These are phyloP conservation scores for Radopholus similis DNA, from an alignment of 1,140 invertebrate genomes.

Conservation along the genomic window DNA sequence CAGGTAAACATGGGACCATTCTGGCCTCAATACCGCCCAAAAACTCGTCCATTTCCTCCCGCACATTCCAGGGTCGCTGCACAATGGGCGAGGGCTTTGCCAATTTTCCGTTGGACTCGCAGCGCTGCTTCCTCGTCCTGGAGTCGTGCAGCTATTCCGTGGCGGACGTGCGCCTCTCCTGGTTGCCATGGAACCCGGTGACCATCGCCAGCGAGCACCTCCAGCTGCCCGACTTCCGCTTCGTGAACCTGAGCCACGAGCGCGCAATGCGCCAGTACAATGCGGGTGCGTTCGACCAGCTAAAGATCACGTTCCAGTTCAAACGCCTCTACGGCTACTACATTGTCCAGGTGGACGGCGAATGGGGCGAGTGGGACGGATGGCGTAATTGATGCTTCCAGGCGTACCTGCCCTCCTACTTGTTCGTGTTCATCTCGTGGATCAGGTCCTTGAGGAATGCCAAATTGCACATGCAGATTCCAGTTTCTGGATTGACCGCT, in stretches of 20 bases:
- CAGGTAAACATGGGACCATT: constrained; percentile 22
- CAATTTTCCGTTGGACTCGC: constrained; percentile 46
- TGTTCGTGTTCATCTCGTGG: constrained; percentile 53
- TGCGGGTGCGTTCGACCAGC: constrained; percentile 39
- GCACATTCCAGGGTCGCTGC: constrained; percentile 39
- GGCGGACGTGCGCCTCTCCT: constrained; percentile 41
- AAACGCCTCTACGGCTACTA: constrained; percentile 51
- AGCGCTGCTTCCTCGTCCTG: constrained; percentile 34
- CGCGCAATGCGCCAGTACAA: constrained; percentile 30
- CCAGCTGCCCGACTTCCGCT: constrained; percentile 45
- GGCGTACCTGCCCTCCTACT: constrained; percentile 45
- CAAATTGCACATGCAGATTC: not conserved
- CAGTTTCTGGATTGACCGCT: constrained; percentile 44
- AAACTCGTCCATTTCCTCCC: constrained; percentile 17
- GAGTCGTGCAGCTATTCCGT: constrained; percentile 49
- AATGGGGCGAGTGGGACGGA: not conserved
- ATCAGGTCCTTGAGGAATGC: constrained; percentile 7
- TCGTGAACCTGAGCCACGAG: constrained; percentile 45
- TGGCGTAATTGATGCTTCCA: constrained; percentile 7
- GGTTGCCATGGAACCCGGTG: constrained; percentile 44
- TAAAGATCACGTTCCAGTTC: constrained; percentile 38
- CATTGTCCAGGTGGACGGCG: constrained; percentile 30
- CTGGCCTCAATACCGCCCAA: not conserved
- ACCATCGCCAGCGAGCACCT: constrained; percentile 42
- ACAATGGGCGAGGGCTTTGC: constrained; percentile 42